Conservation (phyloP, 2,888 invertebrate genomes). For the Conops quadrifasciatus region DNA sequence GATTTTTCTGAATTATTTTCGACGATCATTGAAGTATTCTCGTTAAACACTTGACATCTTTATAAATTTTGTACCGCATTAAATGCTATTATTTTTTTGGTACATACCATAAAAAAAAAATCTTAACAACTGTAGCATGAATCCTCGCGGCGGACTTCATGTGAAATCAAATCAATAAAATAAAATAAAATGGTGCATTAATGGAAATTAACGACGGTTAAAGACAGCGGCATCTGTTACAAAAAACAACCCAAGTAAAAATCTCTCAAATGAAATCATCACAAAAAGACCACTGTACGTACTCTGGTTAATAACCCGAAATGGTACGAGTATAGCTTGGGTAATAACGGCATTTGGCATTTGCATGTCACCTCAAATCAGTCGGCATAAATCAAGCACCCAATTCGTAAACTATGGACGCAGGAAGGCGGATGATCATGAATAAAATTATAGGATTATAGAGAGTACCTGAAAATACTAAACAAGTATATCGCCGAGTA, state of each 20-base stretch:
- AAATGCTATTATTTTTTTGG: too few relatives aligned
- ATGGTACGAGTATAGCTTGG: neutral
- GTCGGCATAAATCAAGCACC: conserved; percentile 26
- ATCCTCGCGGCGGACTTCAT: too few relatives aligned
- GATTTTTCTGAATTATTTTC: too few relatives aligned
- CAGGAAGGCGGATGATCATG: neutral
- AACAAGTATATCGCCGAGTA: neutral
- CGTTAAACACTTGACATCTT: too few relatives aligned
- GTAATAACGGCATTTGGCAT: neutral
- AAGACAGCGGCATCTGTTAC: conserved; percentile 17
- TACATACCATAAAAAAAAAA: too few relatives aligned
- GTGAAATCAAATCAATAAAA: too few relatives aligned
- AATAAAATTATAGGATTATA: conserved; percentile 10
- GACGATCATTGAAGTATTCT: too few relatives aligned
- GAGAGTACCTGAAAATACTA: neutral
- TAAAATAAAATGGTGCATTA: conserved; percentile 1
- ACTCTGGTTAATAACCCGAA: neutral
- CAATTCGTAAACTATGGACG: neutral
- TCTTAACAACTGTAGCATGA: conserved; percentile 17
- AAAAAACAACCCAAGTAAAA: conserved; percentile 2
- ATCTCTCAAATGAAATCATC: too few relatives aligned
- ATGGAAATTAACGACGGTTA: conserved; percentile 8
- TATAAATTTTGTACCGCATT: too few relatives aligned
- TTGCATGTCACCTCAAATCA: conserved; percentile 31
- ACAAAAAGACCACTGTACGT: too few relatives aligned